These are phyloP conservation scores for Poeciliopsis occidentalis DNA, from an alignment of 2,113 vertebrate genomes.

Conservation along the genomic window DNA sequence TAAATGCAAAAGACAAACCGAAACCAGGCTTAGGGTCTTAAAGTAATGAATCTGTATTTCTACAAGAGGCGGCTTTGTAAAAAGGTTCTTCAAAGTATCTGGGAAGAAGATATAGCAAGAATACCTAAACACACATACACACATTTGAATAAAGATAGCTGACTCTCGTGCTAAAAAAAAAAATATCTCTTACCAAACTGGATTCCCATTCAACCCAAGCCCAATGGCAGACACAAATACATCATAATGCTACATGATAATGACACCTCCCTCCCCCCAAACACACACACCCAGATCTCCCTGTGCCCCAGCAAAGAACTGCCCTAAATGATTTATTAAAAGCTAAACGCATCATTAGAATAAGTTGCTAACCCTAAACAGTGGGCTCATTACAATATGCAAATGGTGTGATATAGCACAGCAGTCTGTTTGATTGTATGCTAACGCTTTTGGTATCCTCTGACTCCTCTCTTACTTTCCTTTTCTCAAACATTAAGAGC, in stretches of 20 bases:
- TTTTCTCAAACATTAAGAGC: slow-evolving; percentile 59
- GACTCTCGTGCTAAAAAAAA: background rate
- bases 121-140: background rate
- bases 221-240: background rate
- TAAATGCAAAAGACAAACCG: too few relatives aligned
- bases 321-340: slow-evolving; percentile 81
- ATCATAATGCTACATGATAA: background rate
- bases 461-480: slow-evolving; percentile 55
- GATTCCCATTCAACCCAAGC: background rate
- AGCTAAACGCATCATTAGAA: slow-evolving; percentile 82
- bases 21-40: too few relatives aligned
- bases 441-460: slow-evolving; percentile 57
- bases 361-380: slow-evolving; percentile 80
- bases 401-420: slow-evolving; percentile 62
- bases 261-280: background rate
- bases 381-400: slow-evolving; percentile 79
- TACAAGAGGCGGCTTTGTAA: background rate
- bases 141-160: background rate
- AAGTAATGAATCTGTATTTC: background rate
- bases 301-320: slow-evolving; percentile 66
- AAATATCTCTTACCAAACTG: background rate
- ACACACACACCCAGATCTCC: slow-evolving; percentile 30
- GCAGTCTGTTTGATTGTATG: slow-evolving; percentile 45
- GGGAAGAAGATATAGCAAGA: background rate
- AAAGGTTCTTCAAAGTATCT: background rate